These are phyloP conservation scores for Cryptophagus acutangulus DNA, from an alignment of 2,888 invertebrate genomes.

Conservation along the genomic window DNA sequence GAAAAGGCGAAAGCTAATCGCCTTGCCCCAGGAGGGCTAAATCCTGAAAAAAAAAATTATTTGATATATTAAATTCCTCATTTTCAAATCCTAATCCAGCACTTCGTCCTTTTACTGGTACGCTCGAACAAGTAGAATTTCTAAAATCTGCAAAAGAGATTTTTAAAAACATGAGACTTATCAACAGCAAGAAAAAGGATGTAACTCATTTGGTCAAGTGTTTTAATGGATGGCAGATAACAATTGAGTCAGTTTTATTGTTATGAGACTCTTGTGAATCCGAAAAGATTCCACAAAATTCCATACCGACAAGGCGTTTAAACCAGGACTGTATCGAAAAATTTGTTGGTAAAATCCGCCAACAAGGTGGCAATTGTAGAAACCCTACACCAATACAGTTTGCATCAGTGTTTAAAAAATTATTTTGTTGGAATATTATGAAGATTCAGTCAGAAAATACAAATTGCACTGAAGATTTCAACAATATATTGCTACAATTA, in stretches of 20 bases:
- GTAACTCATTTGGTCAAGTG: not conserved
- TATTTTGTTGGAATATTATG: slow-evolving; percentile 10
- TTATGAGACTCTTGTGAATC: too few relatives aligned
- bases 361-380: slow-evolving; percentile 12
- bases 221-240: too few relatives aligned
- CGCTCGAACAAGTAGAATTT: not conserved
- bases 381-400: slow-evolving; percentile 16
- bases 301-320: slow-evolving; percentile 14
- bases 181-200: not conserved
- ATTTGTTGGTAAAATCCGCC: slow-evolving; percentile 14
- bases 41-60: too few relatives aligned
- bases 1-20: too few relatives aligned
- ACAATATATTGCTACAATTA: not conserved
- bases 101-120: not conserved
- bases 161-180: not conserved
- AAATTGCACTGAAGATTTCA: not conserved
- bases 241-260: too few relatives aligned
- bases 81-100: not conserved
- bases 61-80: slow-evolving; percentile 22
- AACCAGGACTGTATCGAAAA: slow-evolving; percentile 19
- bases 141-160: not conserved
- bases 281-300: not conserved
- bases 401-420: slow-evolving; percentile 12
- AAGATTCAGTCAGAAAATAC: not conserved
- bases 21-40: too few relatives aligned